Evolutionary conservation across 2,797 vertebrate species (phyloP).

Genomic region (Manis javanica): DNA sequence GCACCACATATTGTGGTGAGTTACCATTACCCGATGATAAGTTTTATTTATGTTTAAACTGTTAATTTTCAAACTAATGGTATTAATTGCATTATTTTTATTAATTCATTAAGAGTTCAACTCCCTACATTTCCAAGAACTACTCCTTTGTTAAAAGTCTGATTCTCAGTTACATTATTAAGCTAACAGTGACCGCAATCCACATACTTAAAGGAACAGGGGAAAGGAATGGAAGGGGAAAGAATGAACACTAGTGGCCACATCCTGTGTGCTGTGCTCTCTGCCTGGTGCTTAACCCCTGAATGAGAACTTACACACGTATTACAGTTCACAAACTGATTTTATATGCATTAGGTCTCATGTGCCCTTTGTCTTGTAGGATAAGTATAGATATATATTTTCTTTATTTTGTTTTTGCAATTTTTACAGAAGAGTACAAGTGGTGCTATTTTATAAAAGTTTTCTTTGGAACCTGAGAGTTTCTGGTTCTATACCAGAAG

Average conservation of each 20-base stretch:
- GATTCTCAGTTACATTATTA: background rate
- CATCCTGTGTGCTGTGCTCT: too few relatives aligned
- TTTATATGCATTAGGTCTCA: background rate
- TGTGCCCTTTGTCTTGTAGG: background rate
- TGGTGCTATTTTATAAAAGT: background rate
- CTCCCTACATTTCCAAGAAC: background rate
- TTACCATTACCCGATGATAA: background rate
- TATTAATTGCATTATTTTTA: background rate
- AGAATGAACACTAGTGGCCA: too few relatives aligned
- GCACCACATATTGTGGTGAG: conserved; percentile 70
- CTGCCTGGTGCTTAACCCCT: too few relatives aligned
- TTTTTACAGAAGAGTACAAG: background rate
- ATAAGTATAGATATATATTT: background rate
- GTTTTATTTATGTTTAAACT: background rate
- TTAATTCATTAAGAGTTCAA: background rate
- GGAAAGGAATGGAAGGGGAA: too few relatives aligned
- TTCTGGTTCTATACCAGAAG: background rate
- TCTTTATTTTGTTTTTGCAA: background rate
- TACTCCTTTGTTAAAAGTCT: background rate
- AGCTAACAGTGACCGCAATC: background rate
- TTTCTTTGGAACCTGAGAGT: background rate
- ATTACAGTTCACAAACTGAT: background rate
- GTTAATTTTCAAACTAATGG: background rate
- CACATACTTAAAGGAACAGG: too few relatives aligned
- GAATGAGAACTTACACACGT: too few relatives aligned